Evolutionary conservation across 2,888 invertebrate species (phyloP), one percentile per base, ranked within the genome.

Genomic region (Epicampocera succincta): DNA sequence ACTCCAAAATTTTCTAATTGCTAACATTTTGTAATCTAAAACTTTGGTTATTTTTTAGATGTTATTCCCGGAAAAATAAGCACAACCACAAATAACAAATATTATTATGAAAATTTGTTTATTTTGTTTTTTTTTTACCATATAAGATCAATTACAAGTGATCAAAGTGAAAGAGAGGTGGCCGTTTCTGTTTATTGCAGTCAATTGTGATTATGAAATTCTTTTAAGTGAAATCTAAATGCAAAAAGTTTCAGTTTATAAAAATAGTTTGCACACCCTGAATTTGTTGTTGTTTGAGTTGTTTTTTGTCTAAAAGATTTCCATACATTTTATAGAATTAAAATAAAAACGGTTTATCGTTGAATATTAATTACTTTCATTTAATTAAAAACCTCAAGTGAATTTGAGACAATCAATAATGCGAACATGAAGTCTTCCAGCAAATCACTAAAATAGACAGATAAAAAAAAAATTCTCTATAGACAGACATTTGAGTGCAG

Each of bases 291-390:
- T 9, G 3, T 1, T 33, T 5, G 3, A 8, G 3, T 9, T 5
- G 9, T 6, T 33, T 15, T 63, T 42, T 29, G 42, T 33, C 60
- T 38, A 50, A 25, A 61, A 73, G 54, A 63, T 65, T 63, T 54
- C 44, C 6, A 19, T n/a, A n/a, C 4, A 15, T 48, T 25, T 61
- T 54, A 17, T 13, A 42, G 38, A 68, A 21, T 42, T 56, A 71
- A 25, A 50, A 42, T 40, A 12, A 50, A 60, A 40, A 76, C 42
- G 21, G 33, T 19, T 66, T 72, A 19, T 56, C 61, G 40, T 48
- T 29, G 46, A 54, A 50, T 74, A 80, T 80, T 74, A 69, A 74
- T 63, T 74, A 60, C 54, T 60, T 69, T 75, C 48, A 50, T 46
- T 68, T 69, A 15, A 42, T 68, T 46, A 17, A 65, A 60, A 76